Conservation (phyloP, 1,140 invertebrate genomes). For the Psilanteris sp. region DNA sequence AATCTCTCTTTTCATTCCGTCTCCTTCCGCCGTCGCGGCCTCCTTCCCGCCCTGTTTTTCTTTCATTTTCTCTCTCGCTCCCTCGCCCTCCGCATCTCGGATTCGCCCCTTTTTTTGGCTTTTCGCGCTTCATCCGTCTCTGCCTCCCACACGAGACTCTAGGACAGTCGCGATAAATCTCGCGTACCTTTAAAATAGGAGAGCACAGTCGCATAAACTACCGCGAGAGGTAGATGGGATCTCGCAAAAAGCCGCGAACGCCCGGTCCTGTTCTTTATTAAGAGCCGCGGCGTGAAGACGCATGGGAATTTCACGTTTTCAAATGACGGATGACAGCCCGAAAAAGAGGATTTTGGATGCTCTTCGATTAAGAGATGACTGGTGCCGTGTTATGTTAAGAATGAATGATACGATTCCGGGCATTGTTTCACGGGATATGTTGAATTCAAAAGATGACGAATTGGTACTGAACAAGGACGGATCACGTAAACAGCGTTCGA, state of each 20-base stretch:
- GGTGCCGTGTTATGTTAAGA: background rate
- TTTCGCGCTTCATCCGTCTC: constrained; percentile 52
- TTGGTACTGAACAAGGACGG: no score
- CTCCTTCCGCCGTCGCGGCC: no score
- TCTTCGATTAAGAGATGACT: constrained; percentile 30
- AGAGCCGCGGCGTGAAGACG: constrained; percentile 24
- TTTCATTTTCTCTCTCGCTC: background rate
- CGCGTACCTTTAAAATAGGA: constrained; percentile 73
- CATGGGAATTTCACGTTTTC: constrained; percentile 38
- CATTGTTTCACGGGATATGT: no score
- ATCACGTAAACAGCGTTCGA: no score
- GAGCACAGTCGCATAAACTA: constrained; percentile 57
- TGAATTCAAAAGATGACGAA: no score
- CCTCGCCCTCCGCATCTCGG: no score
- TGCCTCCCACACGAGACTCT: constrained; percentile 33
- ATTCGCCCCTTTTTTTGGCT: constrained; percentile 45
- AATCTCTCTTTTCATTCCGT: constrained; percentile 2
- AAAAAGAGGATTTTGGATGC: constrained; percentile 6
- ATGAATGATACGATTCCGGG: no score
- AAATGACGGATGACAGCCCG: constrained; percentile 36
- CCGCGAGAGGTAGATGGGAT: constrained; percentile 54
- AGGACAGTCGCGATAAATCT: constrained; percentile 75
- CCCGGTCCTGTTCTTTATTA: constrained; percentile 48
- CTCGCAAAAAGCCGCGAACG: constrained; percentile 59
- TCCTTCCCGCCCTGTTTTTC: background rate